phyloP scores from a whole-genome alignment of 2,888 invertebrate species.

The Aethes cnicana region DNA sequence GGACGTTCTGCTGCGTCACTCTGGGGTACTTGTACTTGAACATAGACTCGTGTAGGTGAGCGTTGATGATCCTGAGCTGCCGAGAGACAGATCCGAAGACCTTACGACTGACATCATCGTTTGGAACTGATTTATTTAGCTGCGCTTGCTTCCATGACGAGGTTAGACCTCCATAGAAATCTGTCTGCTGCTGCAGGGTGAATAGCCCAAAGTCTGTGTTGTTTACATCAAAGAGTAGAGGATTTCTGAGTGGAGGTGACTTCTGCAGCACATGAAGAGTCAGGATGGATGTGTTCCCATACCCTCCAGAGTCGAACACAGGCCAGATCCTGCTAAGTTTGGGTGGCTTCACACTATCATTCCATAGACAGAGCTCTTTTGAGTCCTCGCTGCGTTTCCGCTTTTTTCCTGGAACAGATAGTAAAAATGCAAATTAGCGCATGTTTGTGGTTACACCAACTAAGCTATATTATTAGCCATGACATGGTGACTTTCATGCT shows the following conservation, averaged over 20 bases:
- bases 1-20: constrained; percentile 70
- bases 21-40: constrained; percentile 72
- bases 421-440: no score
- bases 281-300: constrained; percentile 52
- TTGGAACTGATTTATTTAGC: constrained; percentile 51
- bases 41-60: constrained; percentile 67
- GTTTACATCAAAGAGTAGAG: constrained; percentile 50
- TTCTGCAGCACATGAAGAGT: constrained; percentile 57
- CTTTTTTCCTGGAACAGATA: constrained; percentile 63
- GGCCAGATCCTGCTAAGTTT: constrained; percentile 76
- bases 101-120: constrained; percentile 63
- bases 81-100: constrained; percentile 71
- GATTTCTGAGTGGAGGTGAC: constrained; percentile 49
- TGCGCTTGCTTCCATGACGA: constrained; percentile 64
- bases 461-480: no score
- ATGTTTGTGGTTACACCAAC: no score
- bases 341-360: constrained; percentile 58
- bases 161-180: constrained; percentile 63
- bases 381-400: constrained; percentile 61
- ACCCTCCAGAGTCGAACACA: constrained; percentile 79
- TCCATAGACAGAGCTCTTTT: constrained; percentile 60
- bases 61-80: constrained; percentile 70
- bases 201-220: constrained; percentile 39
- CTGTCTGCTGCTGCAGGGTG: constrained; percentile 45
- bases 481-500: no score